Percentiles rank a stretch among this genome's conserved stretches.
phyloP scores from a whole-genome alignment of 2,888 invertebrate species.

The Orthosia gothica region DNA sequence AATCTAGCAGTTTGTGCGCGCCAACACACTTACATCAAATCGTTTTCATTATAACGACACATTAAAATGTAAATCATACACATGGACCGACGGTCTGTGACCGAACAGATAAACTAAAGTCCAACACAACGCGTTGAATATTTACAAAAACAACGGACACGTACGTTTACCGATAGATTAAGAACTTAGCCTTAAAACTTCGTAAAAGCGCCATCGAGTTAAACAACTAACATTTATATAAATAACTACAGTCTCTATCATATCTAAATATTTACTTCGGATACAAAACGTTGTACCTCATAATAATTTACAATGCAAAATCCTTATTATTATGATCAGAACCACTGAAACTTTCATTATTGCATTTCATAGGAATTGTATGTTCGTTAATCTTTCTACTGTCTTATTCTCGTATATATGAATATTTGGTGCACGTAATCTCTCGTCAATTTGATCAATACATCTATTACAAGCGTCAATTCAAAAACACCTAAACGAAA shows the following conservation, averaged over 20 bases:
- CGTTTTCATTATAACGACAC: conserved; percentile 67
- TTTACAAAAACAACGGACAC: conserved; percentile 80
- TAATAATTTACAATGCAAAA: conserved; percentile 66
- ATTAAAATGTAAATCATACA: conserved; percentile 59
- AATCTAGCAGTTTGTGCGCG: conserved; percentile 75
- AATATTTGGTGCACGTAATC: conserved; percentile 74
- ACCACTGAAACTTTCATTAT: conserved; percentile 74
- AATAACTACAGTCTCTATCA: conserved; percentile 87
- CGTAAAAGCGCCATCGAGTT: conserved; percentile 82
- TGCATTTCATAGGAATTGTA: conserved; percentile 76
- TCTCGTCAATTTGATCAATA: conserved; percentile 70
- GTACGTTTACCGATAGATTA: conserved; percentile 67
- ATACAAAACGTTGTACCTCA: conserved; percentile 70
- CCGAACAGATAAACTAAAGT: conserved; percentile 48
- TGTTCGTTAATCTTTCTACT: conserved; percentile 60
- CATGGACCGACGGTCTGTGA: conserved; percentile 59
- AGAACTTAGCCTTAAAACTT: conserved; percentile 77
- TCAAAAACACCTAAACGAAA: conserved; percentile 73
- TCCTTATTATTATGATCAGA: conserved; percentile 67
- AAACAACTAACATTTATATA: conserved; percentile 89
- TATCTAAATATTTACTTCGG: conserved; percentile 79
- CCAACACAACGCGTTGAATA: conserved; percentile 67
- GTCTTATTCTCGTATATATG: conserved; percentile 61
- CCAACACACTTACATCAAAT: conserved; percentile 71
- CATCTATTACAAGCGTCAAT: conserved; percentile 73